Base-by-base conservation (phyloP, 2,888 invertebrate species). In the Andricus quercusramuli region DNA sequence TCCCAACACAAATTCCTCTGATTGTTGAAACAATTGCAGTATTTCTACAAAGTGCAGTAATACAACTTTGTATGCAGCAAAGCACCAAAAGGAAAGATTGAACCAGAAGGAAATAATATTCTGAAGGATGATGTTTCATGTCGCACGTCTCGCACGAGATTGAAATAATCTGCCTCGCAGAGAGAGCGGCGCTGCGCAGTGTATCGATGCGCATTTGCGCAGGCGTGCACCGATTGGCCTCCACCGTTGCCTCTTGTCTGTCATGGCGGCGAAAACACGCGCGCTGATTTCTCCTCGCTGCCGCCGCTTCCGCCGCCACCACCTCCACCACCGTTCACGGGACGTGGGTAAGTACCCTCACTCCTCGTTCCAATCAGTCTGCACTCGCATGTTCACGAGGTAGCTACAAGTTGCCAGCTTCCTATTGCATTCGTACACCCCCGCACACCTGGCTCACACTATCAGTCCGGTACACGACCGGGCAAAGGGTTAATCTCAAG, bases 341-440 rank as follows among this genome's bases (percentile, higher is more conserved):
- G 88, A 88, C 90, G 90, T 89, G 91, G 92, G 92, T 92, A 92
- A 92, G 92, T 92, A 92, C 89, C 90, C 90, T 90, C 91, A 90
- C 90, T 86, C 86, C 87, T 88, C 85, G 87, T 88, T 87, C 89
- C 89, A 90, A 90, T 92, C 92, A 92, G 92, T 92, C 91, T 91
- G 92, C 92, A 92, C 90, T 91, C 92, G 92, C 92, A 91, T 92
- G 92, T 90, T 90, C 91, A 91, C 91, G 92, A 91, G 92, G 90
- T 89, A 90, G 89, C 89, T 90, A 87, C 89, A 90, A 90, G 87
- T 86, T 88, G 90, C 85, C 89, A 88, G 90, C 89, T 89, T 89
- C 89, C 90, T 90, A 89, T 88, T 88, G 88, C 89, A 85, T 83
- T 82, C 85, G 83, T 83, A 83, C 83, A 85, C 84, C 82, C 84